Evolutionary conservation across 2,113 vertebrate species (phyloP).

Genomic region (Tyto alba): DNA sequence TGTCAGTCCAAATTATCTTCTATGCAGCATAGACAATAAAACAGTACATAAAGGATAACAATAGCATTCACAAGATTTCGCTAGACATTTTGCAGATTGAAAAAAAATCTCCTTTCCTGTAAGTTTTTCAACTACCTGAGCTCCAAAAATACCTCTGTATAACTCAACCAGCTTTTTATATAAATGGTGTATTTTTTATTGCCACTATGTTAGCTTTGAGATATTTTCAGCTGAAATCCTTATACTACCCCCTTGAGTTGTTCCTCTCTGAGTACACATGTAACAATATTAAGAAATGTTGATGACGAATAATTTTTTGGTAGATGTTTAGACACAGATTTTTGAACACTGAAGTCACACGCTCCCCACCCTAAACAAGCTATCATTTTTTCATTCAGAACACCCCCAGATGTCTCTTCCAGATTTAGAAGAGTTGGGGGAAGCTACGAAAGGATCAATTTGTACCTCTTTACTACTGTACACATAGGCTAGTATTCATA

Average conservation of each 20-base stretch:
- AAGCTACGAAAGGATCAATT: background rate
- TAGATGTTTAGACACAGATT: background rate
- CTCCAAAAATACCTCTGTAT: background rate
- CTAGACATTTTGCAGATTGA: background rate
- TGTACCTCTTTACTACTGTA: background rate
- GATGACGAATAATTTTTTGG: background rate
- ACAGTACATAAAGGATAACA: background rate
- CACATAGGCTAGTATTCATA: background rate
- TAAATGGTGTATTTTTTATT: background rate
- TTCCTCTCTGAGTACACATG: background rate
- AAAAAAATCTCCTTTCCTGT: background rate
- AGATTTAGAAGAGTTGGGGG: background rate
- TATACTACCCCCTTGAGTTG: background rate
- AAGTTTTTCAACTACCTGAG: background rate
- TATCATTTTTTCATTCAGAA: background rate
- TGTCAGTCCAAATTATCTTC: background rate
- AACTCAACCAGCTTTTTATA: background rate
- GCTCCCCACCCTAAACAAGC: background rate
- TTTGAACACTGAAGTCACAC: background rate
- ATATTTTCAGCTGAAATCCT: background rate
- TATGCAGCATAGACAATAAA: background rate
- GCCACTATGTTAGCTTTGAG: background rate
- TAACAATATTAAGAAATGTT: background rate
- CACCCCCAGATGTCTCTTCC: background rate
- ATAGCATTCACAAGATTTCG: background rate